A percentile compares a stretch with the other conserved stretches of the same genome.
Evolutionary conservation across 2,888 invertebrate genomes (phyloP).

Genomic region (Chloroclysta siterata): DNA sequence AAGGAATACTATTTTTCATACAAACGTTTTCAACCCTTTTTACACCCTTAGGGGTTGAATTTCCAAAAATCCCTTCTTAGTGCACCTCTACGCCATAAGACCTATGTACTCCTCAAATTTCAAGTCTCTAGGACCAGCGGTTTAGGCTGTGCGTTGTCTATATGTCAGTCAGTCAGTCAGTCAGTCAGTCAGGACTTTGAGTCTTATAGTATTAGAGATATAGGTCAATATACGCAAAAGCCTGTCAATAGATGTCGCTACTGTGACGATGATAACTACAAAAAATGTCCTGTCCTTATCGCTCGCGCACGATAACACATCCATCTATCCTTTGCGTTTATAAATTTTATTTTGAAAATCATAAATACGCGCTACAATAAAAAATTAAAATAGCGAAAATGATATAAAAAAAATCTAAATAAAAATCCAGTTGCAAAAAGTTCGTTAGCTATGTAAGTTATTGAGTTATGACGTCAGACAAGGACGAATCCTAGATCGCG

Average conservation of each 20-base stretch:
- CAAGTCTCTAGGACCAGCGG: no score
- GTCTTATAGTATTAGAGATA: no score
- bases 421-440: background rate
- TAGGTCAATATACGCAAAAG: background rate
- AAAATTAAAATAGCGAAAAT: background rate
- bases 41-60: no score
- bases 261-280: slow-evolving; percentile 1
- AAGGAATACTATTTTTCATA: no score
- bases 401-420: background rate
- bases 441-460: background rate
- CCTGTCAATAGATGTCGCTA: slow-evolving; percentile 25
- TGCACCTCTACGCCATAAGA: no score
- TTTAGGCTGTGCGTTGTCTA: no score
- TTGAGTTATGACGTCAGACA: background rate
- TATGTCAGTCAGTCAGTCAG: no score
- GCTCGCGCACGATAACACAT: slow-evolving; percentile 5
- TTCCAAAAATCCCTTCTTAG: no score
- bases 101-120: no score
- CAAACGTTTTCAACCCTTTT: no score
- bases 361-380: background rate
- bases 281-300: slow-evolving; percentile 20
- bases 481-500: slow-evolving; percentile 21
- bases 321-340: background rate
- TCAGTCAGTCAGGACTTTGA: no score
- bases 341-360: background rate